Evolutionary conservation across 2,113 vertebrate genomes (phyloP).

Genomic region (Parotia lawesii): DNA sequence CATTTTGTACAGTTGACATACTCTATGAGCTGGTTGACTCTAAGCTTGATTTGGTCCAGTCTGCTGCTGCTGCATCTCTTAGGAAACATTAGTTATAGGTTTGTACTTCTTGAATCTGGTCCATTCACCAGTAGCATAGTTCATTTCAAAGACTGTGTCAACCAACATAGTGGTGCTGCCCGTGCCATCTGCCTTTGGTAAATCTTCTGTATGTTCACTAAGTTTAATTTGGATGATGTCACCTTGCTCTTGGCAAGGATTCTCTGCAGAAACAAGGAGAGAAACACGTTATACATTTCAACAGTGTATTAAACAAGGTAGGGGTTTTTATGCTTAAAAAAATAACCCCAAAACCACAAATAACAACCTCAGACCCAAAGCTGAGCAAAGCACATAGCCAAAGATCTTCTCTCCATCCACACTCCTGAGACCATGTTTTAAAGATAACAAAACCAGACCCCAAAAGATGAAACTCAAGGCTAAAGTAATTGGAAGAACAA

Average conservation of each 20-base stretch:
- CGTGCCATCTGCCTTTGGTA: slow-evolving; percentile 93
- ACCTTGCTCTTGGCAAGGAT: slow-evolving; percentile 97
- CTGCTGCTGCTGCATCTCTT: slow-evolving; percentile 53
- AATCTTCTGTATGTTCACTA: slow-evolving; percentile 93
- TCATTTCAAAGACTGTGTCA: slow-evolving; percentile 99
- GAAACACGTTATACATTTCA: neutral
- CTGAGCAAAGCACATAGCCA: neutral
- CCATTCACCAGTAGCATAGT: slow-evolving; percentile 99
- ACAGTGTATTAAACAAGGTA: neutral
- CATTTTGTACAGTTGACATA: slow-evolving; percentile 43
- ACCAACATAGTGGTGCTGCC: slow-evolving; percentile 99
- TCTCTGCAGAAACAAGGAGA: slow-evolving; percentile 78
- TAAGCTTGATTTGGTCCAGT: slow-evolving; percentile 43
- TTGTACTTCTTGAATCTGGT: slow-evolving; percentile 99
- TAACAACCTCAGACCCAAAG: neutral
- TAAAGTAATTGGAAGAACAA: neutral
- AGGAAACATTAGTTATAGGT: slow-evolving; percentile 93
- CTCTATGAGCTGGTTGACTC: slow-evolving; percentile 31
- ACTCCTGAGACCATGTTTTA: neutral
- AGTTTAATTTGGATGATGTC: slow-evolving; percentile 99
- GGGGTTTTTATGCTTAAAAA: neutral
- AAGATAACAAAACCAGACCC: neutral
- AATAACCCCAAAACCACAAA: neutral
- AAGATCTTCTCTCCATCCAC: neutral
- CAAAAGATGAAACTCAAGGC: neutral